These are phyloP conservation scores for Cerceris ruficornis DNA, from an alignment of 2,888 invertebrate genomes.

Conservation along the genomic window DNA sequence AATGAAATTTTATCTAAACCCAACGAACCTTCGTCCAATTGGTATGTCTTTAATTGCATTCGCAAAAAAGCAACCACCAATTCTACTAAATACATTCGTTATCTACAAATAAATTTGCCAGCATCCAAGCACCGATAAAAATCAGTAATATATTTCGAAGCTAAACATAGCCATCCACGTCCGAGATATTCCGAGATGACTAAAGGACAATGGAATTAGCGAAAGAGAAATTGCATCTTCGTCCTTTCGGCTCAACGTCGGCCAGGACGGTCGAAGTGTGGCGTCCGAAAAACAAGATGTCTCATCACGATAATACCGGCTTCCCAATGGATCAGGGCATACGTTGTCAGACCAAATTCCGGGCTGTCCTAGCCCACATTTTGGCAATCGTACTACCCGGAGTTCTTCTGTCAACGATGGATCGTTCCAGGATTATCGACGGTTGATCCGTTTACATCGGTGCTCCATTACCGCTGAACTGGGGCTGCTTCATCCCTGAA, in stretches of 20 bases:
- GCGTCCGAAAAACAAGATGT: conserved; percentile 15
- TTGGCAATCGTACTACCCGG: conserved; percentile 47
- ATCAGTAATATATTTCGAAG: too few relatives aligned
- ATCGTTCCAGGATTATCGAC: conserved; percentile 67
- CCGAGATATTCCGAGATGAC: background rate
- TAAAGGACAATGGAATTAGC: background rate
- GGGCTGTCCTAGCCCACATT: conserved; percentile 56
- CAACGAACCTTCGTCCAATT: too few relatives aligned
- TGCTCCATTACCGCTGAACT: conserved; percentile 63
- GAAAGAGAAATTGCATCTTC: background rate
- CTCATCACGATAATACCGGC: conserved; percentile 44
- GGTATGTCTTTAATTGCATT: too few relatives aligned
- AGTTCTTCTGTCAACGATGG: conserved; percentile 65
- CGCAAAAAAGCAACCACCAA: too few relatives aligned
- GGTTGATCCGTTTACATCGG: conserved; percentile 66
- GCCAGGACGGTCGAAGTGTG: background rate
- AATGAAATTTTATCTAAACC: too few relatives aligned
- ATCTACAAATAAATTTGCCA: too few relatives aligned
- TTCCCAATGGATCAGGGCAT: conserved; percentile 34
- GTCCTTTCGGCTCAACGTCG: background rate
- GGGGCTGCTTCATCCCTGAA: conserved; percentile 40
- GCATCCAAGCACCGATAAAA: too few relatives aligned
- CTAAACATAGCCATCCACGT: background rate
- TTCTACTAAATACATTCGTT: too few relatives aligned
- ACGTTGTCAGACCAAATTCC: conserved; percentile 56